Evolutionary conservation across 1,140 invertebrate genomes (phyloP).

Genomic region (Nautilus pompilius): DNA sequence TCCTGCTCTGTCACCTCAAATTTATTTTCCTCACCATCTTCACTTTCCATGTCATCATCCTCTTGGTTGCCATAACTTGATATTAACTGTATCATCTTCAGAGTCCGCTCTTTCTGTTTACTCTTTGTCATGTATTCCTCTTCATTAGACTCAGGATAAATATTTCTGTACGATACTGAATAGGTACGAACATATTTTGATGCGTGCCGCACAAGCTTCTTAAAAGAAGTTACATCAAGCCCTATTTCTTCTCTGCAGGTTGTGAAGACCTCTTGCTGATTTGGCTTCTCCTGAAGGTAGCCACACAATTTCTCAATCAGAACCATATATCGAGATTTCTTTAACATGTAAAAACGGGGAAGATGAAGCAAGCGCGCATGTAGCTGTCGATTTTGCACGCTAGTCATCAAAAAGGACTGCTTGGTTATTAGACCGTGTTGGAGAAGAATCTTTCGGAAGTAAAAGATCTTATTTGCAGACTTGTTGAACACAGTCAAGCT

Average conservation of each 20-base stretch:
- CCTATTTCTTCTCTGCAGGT: conserved; percentile 58
- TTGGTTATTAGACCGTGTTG: conserved; percentile 65
- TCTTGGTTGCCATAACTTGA: background rate
- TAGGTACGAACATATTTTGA: background rate
- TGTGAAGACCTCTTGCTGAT: conserved; percentile 59
- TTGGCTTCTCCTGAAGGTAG: conserved; percentile 60
- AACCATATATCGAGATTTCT: conserved; percentile 60
- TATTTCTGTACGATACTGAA: background rate
- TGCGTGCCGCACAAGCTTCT: background rate
- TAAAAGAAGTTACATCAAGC: conserved; percentile 7
- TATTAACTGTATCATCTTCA: background rate
- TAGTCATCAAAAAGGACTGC: conserved; percentile 54
- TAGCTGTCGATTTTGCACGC: conserved; percentile 31
- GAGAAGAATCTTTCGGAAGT: conserved; percentile 65
- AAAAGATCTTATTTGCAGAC: conserved; percentile 67
- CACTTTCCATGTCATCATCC: background rate
- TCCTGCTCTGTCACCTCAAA: no score
- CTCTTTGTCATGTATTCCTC: background rate
- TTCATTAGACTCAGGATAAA: background rate
- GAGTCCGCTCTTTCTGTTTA: background rate
- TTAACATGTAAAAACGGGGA: conserved; percentile 62
- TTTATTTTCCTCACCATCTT: background rate
- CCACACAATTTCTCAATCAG: conserved; percentile 61
- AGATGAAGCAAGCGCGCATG: conserved; percentile 63
- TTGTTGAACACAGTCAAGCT: conserved; percentile 58